Evolutionary conservation across 2,113 vertebrate genomes (phyloP), one percentile per base, ranked within the genome.

Genomic region (Phyllopteryx taeniolatus): DNA sequence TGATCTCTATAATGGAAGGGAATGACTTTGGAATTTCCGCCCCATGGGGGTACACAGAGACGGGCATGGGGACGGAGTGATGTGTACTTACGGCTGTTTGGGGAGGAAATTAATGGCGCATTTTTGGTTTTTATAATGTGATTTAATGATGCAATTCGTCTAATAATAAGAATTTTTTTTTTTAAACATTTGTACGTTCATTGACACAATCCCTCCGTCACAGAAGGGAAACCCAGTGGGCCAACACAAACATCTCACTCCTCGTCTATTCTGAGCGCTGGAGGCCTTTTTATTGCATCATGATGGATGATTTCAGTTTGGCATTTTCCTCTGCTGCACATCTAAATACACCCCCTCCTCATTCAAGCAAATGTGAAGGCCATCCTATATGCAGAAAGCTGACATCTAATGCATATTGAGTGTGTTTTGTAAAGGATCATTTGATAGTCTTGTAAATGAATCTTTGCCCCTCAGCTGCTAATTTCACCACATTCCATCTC

Each of bases 141-240:
- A 97, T 98, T 95, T 98, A 98, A 98, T 97, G 97, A 96, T 97
- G 96, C 96, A 96, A 96, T 96, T 95, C 96, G 94, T 97, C 95
- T 96, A 96, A 98, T 98, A 95, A 95, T 94, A 89, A 74, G 89
- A 92, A 92, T 93, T 96, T 94, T 93, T 92, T 93, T 83, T 95
- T 93, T 92, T 93, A 79, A 94, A 94, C 92, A 94, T 93, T 95
- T 91, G 88, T 82, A 89, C 86, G 6, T 91, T 91, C 86, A 86
- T 90, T 87, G 89, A 79, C 80, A 75, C 84, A 74, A 86, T 83
- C 81, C 80, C 81, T 86, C 79, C 64, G 87, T 83, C 81, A 73
- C 80, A 62, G 77, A 87, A 31, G 87, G 74, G 88, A 92, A 93
- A 92, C 93, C 91, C 93, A 94, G 91, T 94, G 94, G 93, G 94